phyloP scores from a whole-genome alignment of 1,140 invertebrate genomes.

The Drosophila lacertosa region DNA sequence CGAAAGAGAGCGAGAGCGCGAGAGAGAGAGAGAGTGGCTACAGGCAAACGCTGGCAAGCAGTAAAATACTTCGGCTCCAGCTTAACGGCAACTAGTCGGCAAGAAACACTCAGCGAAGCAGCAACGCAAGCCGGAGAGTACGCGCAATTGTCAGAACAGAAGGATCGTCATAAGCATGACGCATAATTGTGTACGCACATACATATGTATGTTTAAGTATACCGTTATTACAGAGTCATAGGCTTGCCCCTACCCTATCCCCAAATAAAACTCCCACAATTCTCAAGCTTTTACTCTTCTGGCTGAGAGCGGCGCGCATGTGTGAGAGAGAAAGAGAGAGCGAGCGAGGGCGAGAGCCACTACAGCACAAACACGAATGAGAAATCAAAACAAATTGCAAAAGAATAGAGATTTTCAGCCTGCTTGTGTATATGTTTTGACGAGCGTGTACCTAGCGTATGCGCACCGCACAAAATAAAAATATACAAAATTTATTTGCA shows the following conservation, averaged over 20 bases:
- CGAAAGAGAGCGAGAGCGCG: conserved; percentile 21
- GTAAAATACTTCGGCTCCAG: conserved; percentile 48
- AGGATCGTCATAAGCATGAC: conserved; percentile 35
- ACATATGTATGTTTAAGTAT: conserved; percentile 18
- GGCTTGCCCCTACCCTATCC: neutral
- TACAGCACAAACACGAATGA: conserved; percentile 55
- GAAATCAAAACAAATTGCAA: conserved; percentile 82
- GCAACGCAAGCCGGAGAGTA: conserved; percentile 59
- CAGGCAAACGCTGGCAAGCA: conserved; percentile 44
- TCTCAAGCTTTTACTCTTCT: conserved; percentile 11
- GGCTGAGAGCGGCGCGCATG: conserved; percentile 37
- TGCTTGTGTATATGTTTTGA: conserved; percentile 80
- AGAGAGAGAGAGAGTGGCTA: conserved; percentile 18
- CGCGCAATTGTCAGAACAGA: conserved; percentile 33
- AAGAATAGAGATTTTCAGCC: conserved; percentile 80
- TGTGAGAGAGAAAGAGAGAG: conserved; percentile 26
- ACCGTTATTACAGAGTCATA: conserved; percentile 22
- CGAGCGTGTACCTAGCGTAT: conserved; percentile 82
- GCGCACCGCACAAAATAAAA: conserved; percentile 70
- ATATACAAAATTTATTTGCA: conserved; percentile 71
- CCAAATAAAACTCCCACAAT: neutral
- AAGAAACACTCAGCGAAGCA: conserved; percentile 72
- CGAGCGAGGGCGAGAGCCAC: conserved; percentile 21
- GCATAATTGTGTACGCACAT: conserved; percentile 9
- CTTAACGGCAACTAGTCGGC: conserved; percentile 59